These are phyloP conservation scores for Phthorimaea operculella DNA, from an alignment of 1,140 invertebrate species.

Conservation along the genomic window DNA sequence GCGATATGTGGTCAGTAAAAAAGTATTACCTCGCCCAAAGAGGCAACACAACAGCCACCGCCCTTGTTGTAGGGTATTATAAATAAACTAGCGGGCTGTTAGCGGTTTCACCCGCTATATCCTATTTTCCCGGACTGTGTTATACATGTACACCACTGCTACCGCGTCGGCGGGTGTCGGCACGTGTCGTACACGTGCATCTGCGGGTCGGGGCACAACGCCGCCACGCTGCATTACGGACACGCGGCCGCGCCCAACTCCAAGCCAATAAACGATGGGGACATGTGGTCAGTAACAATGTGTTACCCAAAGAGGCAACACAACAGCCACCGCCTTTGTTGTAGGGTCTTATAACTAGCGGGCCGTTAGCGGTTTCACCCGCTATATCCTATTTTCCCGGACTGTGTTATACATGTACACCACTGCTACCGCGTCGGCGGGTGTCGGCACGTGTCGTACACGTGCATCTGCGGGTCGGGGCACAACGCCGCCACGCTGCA, in stretches of 20 bases:
- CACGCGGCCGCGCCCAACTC: too few relatives aligned
- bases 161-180: conserved; percentile 83
- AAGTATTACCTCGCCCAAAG: neutral
- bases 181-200: conserved; percentile 95
- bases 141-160: conserved; percentile 87
- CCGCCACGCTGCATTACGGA: too few relatives aligned
- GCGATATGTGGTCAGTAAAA: conserved; percentile 85
- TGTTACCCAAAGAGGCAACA: too few relatives aligned
- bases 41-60: too few relatives aligned
- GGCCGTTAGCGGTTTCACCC: too few relatives aligned
- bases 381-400: conserved; percentile 85
- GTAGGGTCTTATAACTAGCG: too few relatives aligned
- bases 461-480: conserved; percentile 95
- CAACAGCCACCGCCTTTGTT: too few relatives aligned
- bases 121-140: too few relatives aligned
- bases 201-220: conserved; percentile 91
- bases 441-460: conserved; percentile 90
- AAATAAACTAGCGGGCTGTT: too few relatives aligned
- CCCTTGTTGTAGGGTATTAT: too few relatives aligned
- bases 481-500: conserved; percentile 90
- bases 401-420: too few relatives aligned
- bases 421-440: conserved; percentile 85
- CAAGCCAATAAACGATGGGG: conserved; percentile 83
- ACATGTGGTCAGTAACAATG: conserved; percentile 91
- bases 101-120: too few relatives aligned